Evolutionary conservation across 2,113 vertebrate genomes (phyloP).

Genomic region (Ceuthmochares aereus): DNA sequence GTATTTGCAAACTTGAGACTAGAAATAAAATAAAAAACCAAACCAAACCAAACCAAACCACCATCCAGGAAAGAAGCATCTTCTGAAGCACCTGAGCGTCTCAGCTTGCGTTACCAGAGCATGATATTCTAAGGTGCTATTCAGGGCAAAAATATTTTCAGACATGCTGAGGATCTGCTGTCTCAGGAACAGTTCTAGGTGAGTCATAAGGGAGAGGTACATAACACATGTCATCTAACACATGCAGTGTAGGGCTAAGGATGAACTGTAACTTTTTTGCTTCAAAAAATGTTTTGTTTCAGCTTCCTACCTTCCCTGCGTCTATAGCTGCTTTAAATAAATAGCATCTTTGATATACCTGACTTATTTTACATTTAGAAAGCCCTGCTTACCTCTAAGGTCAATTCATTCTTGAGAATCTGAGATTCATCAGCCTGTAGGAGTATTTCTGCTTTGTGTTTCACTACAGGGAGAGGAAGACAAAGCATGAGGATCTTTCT

Average conservation of each 20-base stretch:
- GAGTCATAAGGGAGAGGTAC: neutral
- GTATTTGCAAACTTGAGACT: neutral
- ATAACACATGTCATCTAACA: neutral
- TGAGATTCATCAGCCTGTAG: conserved; percentile 89
- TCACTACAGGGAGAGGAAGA: conserved; percentile 82
- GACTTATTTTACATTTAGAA: neutral
- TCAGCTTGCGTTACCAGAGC: neutral
- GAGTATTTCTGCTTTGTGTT: conserved; percentile 95
- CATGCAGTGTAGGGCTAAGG: neutral
- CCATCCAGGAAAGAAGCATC: neutral
- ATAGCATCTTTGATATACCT: neutral
- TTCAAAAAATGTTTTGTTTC: neutral
- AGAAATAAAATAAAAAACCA: neutral
- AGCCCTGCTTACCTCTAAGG: conserved; percentile 83
- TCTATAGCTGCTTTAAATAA: neutral
- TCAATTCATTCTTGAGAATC: conserved; percentile 92
- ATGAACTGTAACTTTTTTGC: neutral
- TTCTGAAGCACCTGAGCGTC: neutral
- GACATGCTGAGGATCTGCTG: neutral
- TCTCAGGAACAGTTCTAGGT: neutral
- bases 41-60: neutral
- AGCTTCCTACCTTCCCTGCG: neutral
- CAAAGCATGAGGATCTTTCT: neutral
- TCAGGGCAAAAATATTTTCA: neutral
- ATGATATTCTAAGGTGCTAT: neutral